Base-by-base conservation (phyloP, 2,888 invertebrate genomes). In the Trilocha varians region DNA sequence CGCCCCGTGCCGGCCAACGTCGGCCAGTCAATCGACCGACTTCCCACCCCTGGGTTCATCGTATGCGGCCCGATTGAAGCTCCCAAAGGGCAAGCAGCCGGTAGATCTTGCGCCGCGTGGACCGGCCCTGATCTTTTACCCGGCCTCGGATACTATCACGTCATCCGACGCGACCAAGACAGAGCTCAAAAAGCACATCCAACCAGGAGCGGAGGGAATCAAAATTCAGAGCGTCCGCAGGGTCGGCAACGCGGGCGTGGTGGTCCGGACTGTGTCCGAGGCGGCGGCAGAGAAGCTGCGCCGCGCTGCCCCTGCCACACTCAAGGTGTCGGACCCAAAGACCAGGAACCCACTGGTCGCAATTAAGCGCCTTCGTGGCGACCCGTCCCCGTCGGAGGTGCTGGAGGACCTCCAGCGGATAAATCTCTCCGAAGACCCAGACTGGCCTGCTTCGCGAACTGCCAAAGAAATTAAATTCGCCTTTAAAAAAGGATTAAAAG, bases 271-370 rank as follows among this genome's bases (percentile, higher is more conserved):
- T 0, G 17, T 39, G 2, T 40, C 13, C 3, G 42, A 16, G 6
- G 42, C 13, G 4, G 43, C 13, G 2, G 45, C 32, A 5, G 41
- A 13, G 8, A 47, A 5, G 18, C 34, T 40, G 13, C 16, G 15
- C 0, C 13, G 5, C 13, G 49, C 46, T n/a, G 47, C 17, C 5
- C 40, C 13, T 16, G 43, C 8, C 17, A 32, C 3, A 35, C 50
- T 42, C 1, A 18, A 43, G 36, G 39, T 46, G 13, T 40, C 42
- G 3, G 39, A 39, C 5, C 39, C 39, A 1, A 14, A 11, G 1
- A 15, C 5, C n/a, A 25, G 39, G 2, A 11, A 6, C 11, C 44
- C 44, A 0, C 16, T 41, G 0, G 44, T 44, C 6, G 36, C 41
- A 0, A 9, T 44, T 1, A 32, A 35, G 3, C 32, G 34, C 13